Evolutionary conservation across 1,140 invertebrate genomes (phyloP).

Genomic region (Zaprionus camerounensis): DNA sequence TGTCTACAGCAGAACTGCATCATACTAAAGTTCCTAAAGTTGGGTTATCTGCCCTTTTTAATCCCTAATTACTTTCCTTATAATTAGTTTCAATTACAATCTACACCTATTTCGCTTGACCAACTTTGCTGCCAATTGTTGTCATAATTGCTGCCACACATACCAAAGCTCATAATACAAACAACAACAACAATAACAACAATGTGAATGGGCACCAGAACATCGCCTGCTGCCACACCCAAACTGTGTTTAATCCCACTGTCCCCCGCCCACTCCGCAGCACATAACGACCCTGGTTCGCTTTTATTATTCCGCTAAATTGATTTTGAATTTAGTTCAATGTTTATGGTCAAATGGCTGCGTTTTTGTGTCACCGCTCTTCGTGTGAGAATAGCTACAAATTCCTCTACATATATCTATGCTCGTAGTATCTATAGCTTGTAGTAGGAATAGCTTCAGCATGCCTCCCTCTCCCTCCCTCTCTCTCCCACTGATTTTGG

Average conservation of each 20-base stretch:
- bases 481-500: constrained; percentile 6
- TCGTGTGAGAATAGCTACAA: constrained; percentile 30
- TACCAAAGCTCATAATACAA: constrained; percentile 17
- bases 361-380: constrained; percentile 73
- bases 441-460: constrained; percentile 15
- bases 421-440: constrained; percentile 12
- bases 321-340: constrained; percentile 82
- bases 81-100: constrained; percentile 5
- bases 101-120: not conserved
- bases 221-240: not conserved
- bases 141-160: constrained; percentile 57
- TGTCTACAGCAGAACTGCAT: not conserved
- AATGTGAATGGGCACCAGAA: no score
- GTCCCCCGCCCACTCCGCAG: not conserved
- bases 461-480: not conserved
- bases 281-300: constrained; percentile 45
- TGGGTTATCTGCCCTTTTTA: not conserved
- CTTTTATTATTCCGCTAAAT: constrained; percentile 80
- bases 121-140: constrained; percentile 48
- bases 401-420: constrained; percentile 6
- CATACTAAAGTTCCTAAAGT: not conserved
- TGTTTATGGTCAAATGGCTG: constrained; percentile 81
- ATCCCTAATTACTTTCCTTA: not conserved
- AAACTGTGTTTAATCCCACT: constrained; percentile 7
- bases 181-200: constrained; percentile 1